Conservation (phyloP, 2,797 vertebrate genomes). For the Lutjanus campechanus region DNA sequence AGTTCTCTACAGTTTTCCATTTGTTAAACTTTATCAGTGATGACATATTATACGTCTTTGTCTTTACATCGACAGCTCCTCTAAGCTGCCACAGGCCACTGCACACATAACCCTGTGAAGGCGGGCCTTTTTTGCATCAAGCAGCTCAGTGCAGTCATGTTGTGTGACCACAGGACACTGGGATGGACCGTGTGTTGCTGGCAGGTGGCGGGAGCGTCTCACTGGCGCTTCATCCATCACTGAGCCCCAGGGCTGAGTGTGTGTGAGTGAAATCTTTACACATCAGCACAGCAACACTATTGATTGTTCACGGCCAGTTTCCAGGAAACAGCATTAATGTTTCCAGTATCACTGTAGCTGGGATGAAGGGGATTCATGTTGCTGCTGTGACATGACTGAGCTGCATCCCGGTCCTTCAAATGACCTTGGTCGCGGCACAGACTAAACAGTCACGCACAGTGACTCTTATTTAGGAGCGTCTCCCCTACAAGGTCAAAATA, state of each 20-base stretch:
- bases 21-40: slow-evolving; percentile 2
- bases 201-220: slow-evolving; percentile 55
- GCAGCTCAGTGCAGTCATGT: slow-evolving; percentile 4
- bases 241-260: slow-evolving; percentile 31
- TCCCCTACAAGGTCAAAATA: slow-evolving; percentile 20
- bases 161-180: slow-evolving; percentile 23
- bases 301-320: slow-evolving; percentile 60
- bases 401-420: slow-evolving; percentile 30
- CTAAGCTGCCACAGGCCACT: background rate
- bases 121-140: slow-evolving; percentile 12
- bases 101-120: slow-evolving; percentile 26
- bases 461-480: background rate
- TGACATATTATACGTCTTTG: background rate
- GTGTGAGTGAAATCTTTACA: slow-evolving; percentile 52
- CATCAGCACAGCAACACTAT: slow-evolving; percentile 61
- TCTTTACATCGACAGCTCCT: slow-evolving; percentile 46
- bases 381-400: slow-evolving; percentile 16
- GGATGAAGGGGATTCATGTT: slow-evolving; percentile 2
- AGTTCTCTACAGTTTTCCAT: background rate
- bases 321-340: slow-evolving; percentile 48
- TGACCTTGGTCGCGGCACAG: slow-evolving; percentile 10
- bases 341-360: slow-evolving; percentile 41
- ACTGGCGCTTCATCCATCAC: slow-evolving; percentile 43
- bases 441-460: background rate
- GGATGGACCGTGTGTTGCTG: slow-evolving; percentile 36